Base-by-base conservation (phyloP, 1,140 invertebrate species). In the Macrotrachela quadricornifera region DNA sequence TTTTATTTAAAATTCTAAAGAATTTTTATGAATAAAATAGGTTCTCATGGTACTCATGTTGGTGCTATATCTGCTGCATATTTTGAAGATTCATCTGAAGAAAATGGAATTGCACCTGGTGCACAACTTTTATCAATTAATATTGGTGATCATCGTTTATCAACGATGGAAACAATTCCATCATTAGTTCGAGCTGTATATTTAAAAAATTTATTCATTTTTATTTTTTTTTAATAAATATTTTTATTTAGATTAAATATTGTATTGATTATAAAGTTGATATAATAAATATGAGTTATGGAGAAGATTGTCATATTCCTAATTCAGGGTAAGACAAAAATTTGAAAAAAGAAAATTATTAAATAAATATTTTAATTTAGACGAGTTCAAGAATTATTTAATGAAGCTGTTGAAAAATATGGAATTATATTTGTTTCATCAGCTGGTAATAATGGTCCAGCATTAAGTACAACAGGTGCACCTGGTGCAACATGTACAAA, bases 281-380 rank as follows among this genome's bases (percentile, higher is more conserved):
- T 65, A 78, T 95, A 0, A 85, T 96, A 50, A 97, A 97, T 69
- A 94, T 92, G 82, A 94, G 87, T 63, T 97, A 94, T 64, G 91
- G 91, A 17, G 92, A 97, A 30, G 81, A 83, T 60, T 76, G 82
- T 14, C 80, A 88, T 70, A 90, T 85, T 80, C 77, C 79, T 3
- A 80, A 85, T 68, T 71, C 79, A n/a, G 85, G 90, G 82, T 85
- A 59, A 57, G 61, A 50, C 2, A 15, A 42, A 42, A 37, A 40
- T 13, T 46, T 17, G 6, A 47, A 51, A 2, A 8, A 36, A 42
- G 2, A 3, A 42, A 42, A 4, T 42, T 4, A 42, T 42, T 42
- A 15, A 42, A 46, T 30, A 42, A 30, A 47, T 51, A 54, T 17
- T 30, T 54, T 58, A 18, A 60, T 61, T 37, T 60, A 70, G 68